A percentile compares a stretch with the other conserved stretches of the same genome.
Evolutionary conservation across 2,888 invertebrate species (phyloP).

Genomic region (Nematopogon swammerdamellus): DNA sequence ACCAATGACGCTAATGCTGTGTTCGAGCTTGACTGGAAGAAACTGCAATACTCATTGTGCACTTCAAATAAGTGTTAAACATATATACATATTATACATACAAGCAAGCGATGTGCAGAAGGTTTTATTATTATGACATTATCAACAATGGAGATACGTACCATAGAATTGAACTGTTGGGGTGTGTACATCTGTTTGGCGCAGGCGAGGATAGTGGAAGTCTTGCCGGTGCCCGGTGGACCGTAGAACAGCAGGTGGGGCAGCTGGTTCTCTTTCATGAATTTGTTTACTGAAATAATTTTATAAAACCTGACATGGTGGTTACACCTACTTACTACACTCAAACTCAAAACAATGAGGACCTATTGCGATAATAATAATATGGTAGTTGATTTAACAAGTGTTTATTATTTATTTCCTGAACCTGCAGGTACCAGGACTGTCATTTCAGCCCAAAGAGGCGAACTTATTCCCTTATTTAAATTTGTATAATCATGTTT

Average conservation of each 20-base stretch:
- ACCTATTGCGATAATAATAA: not conserved
- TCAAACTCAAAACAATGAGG: not conserved
- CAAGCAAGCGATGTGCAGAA: too few species aligned
- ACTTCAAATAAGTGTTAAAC: too few species aligned
- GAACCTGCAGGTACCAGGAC: not conserved
- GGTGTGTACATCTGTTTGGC: slow-evolving; percentile 89
- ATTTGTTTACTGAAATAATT: slow-evolving; percentile 67
- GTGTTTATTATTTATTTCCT: not conserved
- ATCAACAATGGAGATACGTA: too few species aligned
- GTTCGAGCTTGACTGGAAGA: too few species aligned
- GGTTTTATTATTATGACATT: too few species aligned
- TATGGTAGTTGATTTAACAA: not conserved
- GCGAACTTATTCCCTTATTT: too few species aligned
- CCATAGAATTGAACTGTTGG: slow-evolving; percentile 92
- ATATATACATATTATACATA: too few species aligned
- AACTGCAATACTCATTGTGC: too few species aligned
- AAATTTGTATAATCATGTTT: too few species aligned
- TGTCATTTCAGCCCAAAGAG: too few species aligned
- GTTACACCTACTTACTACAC: not conserved
- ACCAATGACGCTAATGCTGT: too few species aligned
- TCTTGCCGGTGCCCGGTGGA: slow-evolving; percentile 98
- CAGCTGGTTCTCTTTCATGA: slow-evolving; percentile 86
- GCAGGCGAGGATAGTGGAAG: slow-evolving; percentile 95
- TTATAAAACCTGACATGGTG: not conserved
- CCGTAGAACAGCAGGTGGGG: slow-evolving; percentile 98